Percentiles rank a stretch among this genome's conserved stretches.
Evolutionary conservation across 2,113 vertebrate species (phyloP).

Genomic region (Mixornis gularis): DNA sequence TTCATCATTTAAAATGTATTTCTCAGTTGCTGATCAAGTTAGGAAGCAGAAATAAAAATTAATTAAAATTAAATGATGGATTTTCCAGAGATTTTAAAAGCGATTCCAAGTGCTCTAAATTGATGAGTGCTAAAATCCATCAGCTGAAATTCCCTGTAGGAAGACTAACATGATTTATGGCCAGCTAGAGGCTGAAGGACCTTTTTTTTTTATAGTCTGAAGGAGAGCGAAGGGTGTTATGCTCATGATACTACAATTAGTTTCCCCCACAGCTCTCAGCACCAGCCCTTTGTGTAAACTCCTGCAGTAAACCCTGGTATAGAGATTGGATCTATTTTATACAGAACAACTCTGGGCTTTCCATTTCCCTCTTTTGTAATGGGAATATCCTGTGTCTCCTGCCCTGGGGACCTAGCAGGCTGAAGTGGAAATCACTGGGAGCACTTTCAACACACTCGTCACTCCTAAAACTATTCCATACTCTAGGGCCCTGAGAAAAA

Average conservation of each 20-base stretch:
- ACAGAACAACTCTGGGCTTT: not conserved
- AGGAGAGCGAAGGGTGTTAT: not conserved
- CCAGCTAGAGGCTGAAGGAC: not conserved
- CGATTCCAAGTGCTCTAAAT: not conserved
- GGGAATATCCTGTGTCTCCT: not conserved
- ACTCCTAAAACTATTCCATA: not conserved
- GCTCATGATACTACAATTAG: not conserved
- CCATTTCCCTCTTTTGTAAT: not conserved
- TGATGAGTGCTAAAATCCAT: not conserved
- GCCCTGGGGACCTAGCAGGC: not conserved
- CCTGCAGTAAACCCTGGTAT: not conserved
- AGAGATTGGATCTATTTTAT: not conserved
- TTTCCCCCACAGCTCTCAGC: not conserved
- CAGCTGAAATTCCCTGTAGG: not conserved
- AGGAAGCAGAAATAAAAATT: constrained; percentile 7
- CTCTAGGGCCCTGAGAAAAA: not conserved
- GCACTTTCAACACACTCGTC: not conserved
- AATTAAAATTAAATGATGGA: not conserved
- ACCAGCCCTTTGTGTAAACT: not conserved
- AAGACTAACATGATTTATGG: not conserved
- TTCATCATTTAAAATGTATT: not conserved
- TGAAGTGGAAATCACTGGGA: not conserved
- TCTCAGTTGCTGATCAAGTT: not conserved
- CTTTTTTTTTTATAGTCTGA: not conserved
- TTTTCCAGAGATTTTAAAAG: constrained; percentile 16